These are phyloP conservation scores for Motacilla tschutschensis DNA, from an alignment of 2,113 vertebrate genomes.

Conservation along the genomic window DNA sequence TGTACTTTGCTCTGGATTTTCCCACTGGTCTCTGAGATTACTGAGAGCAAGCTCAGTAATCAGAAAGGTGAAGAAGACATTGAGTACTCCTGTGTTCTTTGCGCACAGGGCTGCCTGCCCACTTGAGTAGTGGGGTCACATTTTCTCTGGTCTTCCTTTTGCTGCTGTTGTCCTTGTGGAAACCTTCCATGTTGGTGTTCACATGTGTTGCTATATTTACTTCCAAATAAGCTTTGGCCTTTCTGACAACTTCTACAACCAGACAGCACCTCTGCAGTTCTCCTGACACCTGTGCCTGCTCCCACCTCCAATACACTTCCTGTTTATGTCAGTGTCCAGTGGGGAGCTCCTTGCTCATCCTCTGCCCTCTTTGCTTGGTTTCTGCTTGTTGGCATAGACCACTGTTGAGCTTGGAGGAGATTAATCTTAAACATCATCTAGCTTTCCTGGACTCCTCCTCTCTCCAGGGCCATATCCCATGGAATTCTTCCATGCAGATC, in stretches of 20 bases:
- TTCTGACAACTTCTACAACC: not conserved
- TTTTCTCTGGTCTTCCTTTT: not conserved
- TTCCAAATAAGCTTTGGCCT: not conserved
- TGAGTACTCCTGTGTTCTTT: not conserved
- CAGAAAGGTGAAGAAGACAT: not conserved
- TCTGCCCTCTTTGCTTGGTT: not conserved
- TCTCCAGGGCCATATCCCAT: not conserved
- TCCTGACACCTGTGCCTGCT: not conserved
- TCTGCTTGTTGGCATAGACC: not conserved
- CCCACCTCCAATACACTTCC: not conserved
- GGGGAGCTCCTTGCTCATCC: not conserved
- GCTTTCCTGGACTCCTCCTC: not conserved
- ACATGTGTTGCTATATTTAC: not conserved
- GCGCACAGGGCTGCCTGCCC: not conserved
- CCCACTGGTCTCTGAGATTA: not conserved
- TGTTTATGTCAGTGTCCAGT: not conserved
- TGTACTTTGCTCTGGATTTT: not conserved
- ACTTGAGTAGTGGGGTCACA: rapidly evolving
- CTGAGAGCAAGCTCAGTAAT: not conserved
- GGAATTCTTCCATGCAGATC: not conserved
- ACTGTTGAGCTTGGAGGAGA: not conserved
- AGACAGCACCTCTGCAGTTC: not conserved
- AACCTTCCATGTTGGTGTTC: not conserved
- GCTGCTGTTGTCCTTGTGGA: not conserved
- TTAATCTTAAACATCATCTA: not conserved